phyloP scores from a whole-genome alignment of 2,797 vertebrate species.

The Sphenopsis melanotis region DNA sequence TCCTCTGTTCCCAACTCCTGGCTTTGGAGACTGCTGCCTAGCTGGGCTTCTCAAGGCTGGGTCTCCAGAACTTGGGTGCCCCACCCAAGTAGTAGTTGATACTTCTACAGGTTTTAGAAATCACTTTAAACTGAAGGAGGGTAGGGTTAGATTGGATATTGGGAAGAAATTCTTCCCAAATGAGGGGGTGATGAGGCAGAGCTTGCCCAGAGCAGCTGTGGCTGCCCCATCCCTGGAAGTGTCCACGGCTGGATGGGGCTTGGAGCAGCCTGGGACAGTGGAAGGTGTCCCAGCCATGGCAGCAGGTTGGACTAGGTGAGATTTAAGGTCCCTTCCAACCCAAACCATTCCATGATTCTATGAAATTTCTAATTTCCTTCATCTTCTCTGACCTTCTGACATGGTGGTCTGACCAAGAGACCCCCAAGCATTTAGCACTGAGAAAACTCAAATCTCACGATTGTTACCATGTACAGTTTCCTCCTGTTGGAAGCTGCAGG shows the following conservation, averaged over 20 bases:
- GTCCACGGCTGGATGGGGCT: background rate
- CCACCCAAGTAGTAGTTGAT: background rate
- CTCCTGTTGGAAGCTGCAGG: background rate
- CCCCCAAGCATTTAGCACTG: background rate
- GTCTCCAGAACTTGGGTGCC: background rate
- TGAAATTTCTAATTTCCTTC: background rate
- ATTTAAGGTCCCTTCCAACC: background rate
- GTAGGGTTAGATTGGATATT: background rate
- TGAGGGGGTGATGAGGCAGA: background rate
- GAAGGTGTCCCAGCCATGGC: background rate
- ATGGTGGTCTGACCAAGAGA: accelerated
- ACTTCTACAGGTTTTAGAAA: background rate
- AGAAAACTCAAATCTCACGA: background rate
- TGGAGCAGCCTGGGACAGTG: background rate
- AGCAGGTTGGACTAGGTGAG: background rate
- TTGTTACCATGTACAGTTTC: background rate
- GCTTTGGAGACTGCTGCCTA: background rate
- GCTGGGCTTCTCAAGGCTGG: background rate
- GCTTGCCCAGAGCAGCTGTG: background rate
- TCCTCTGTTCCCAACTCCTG: background rate
- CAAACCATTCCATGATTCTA: background rate
- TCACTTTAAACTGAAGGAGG: background rate
- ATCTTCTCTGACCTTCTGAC: background rate
- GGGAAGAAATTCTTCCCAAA: background rate
- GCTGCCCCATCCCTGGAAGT: background rate